Conservation (phyloP, 30 jellyfish, hydroid and myxozoan genomes). For the Hydra vulgaris region DNA sequence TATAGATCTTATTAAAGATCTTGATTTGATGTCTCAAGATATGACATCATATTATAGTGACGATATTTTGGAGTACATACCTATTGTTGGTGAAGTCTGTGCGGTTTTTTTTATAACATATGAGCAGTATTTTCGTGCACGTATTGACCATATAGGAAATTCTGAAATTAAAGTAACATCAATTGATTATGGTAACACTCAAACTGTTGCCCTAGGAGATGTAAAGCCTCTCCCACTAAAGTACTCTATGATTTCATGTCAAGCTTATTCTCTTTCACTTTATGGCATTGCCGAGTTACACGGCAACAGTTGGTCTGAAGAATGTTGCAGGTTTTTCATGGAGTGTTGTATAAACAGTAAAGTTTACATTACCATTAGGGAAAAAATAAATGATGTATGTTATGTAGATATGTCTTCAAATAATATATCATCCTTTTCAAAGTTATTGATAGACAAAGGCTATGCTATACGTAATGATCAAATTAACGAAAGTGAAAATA, state of each 20-base stretch:
- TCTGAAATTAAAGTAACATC: constrained; percentile 23
- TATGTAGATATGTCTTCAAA: constrained; percentile 24
- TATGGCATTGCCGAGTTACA: constrained; percentile 32
- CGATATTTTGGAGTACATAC: constrained; percentile 17
- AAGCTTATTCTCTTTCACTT: constrained; percentile 47
- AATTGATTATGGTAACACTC: constrained; percentile 66
- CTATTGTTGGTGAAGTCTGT: constrained; percentile 52
- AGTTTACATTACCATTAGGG: constrained; percentile 2
- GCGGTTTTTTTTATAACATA: constrained; percentile 58
- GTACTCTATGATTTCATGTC: constrained; percentile 32
- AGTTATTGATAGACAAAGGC: constrained; percentile 30
- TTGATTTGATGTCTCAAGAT: constrained; percentile 8
- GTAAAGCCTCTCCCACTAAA: constrained; percentile 55
- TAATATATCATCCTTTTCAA: constrained; percentile 3
- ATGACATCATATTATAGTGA: constrained; percentile 1
- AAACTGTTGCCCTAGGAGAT: constrained; percentile 29
- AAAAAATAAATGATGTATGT: constrained; percentile 22
- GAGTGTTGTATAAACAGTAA: constrained; percentile 15
- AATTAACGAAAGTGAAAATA: not conserved
- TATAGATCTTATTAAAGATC: not conserved
- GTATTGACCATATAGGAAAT: constrained; percentile 19
- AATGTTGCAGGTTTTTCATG: constrained; percentile 29
- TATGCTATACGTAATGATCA: constrained; percentile 13
- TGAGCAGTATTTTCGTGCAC: constrained; percentile 64
- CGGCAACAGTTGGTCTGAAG: constrained; percentile 51